Conservation (phyloP, 2,797 vertebrate species). For the Oophaga sylvatica region DNA sequence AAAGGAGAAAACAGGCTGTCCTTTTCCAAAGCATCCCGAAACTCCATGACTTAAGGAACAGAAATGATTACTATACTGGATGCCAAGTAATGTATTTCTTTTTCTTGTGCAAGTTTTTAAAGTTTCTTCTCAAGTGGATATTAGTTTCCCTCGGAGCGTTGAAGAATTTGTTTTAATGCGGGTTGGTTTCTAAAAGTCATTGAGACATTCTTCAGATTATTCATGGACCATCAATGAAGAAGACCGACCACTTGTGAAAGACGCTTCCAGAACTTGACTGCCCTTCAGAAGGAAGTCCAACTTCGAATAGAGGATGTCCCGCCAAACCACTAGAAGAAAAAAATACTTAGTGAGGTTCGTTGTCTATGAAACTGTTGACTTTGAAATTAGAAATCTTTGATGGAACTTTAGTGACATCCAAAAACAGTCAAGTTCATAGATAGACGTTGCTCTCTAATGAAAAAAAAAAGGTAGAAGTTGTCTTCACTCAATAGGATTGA, state of each 20-base stretch:
- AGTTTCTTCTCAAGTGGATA: not conserved
- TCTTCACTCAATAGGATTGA: not conserved
- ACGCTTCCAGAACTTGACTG: not conserved
- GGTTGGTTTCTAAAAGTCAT: not conserved
- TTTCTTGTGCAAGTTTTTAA: not conserved
- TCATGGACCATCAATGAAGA: not conserved
- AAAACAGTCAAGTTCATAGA: too few species aligned
- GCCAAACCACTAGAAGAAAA: too few species aligned
- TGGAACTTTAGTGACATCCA: too few species aligned
- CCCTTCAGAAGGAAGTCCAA: not conserved
- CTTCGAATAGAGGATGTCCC: not conserved
- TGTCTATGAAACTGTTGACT: not conserved
- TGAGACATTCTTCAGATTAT: not conserved
- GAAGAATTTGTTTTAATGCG: not conserved
- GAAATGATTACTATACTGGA: too few species aligned
- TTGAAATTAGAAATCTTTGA: not conserved
- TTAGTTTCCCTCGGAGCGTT: not conserved
- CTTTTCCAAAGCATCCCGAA: constrained; percentile 73
- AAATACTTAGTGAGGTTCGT: not conserved
- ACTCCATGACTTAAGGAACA: constrained; percentile 65
- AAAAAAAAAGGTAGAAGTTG: not conserved
- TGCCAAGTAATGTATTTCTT: not conserved
- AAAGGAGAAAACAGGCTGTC: constrained; percentile 74
- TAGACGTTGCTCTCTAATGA: not conserved
- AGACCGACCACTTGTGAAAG: too few species aligned